Base-by-base conservation (phyloP, 2,797 vertebrate genomes). In the Platyrinchus mystaceus region DNA sequence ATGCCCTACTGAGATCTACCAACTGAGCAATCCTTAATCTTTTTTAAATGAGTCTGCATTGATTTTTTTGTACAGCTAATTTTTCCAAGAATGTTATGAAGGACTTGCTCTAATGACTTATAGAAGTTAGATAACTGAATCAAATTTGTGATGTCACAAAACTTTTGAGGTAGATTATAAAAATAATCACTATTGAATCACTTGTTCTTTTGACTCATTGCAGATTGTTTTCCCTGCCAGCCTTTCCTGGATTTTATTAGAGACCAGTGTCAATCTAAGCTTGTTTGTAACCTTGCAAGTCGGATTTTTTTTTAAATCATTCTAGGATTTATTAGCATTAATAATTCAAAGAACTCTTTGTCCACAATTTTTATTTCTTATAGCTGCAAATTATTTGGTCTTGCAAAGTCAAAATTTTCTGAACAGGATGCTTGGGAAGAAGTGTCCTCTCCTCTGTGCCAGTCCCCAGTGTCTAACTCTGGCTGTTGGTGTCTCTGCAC, bases 1-100 rank as follows among this genome's bases (percentile, higher is more conserved):
- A 90, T 77, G 58, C n/a, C 43, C 62, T 89, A 70, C 81, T 85
- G 68, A 84, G 66, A 86, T 49, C 71, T 83, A 80, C 50, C 55
- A 71, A 4, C 34, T 41, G 66, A 92, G 82, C 52, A 83, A 73
- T 60, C 10, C 87, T 83, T 89, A 87, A 91, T 92, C 68, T 87
- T 83, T 93, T 91, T 59, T 23, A 95, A 95, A 93, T 86, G 39
- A 80, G 46, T 67, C 52, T 75, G 17, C 78, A 95, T 94, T 83
- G 93, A 92, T 95, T 93, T 95, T 81, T 59, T 37, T 55, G 58
- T 87, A 71, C 26, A 71, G 50, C 39, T 93, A 74, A 71, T 89
- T 93, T 93, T 89, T 83, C 32, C 75, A 85, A 71, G 81, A 93
- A 43, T 23, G 6, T n/a, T 85, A 55, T 58, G 76, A 87, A 88